Percentiles rank a stretch among this genome's conserved stretches.
phyloP scores from a whole-genome alignment of 2,113 vertebrate genomes.

The Paedocypris sp. region DNA sequence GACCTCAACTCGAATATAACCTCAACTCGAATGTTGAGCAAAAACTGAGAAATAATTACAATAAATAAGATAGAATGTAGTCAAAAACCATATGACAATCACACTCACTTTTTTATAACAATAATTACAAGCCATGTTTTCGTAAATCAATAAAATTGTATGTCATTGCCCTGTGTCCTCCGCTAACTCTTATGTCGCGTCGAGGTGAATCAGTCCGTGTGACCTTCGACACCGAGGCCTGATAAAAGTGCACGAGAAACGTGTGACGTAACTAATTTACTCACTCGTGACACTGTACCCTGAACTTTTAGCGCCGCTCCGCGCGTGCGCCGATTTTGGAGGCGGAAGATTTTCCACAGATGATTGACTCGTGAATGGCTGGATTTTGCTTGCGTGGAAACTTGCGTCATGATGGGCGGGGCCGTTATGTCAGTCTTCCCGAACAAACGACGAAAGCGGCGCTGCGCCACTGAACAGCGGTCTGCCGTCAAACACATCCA shows the following conservation, averaged over 20 bases:
- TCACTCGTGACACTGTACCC: neutral
- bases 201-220: neutral
- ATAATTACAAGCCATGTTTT: no score
- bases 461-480: neutral
- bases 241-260: neutral
- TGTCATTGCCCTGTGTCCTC: neutral
- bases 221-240: neutral
- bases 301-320: neutral
- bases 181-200: neutral
- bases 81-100: no score
- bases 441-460: neutral
- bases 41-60: no score
- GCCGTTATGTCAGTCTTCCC: neutral
- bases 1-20: no score
- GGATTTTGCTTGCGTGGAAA: neutral
- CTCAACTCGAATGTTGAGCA: no score
- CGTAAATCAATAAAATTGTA: no score
- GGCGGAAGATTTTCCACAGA: neutral
- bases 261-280: no score
- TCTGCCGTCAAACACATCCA: neutral
- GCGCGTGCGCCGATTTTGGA: neutral
- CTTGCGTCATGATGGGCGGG: slow-evolving; percentile 2
- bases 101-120: no score
- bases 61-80: no score
- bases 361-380: neutral